Base-by-base conservation (phyloP, 2,797 vertebrate species). In the Trichosurus vulpecula region DNA sequence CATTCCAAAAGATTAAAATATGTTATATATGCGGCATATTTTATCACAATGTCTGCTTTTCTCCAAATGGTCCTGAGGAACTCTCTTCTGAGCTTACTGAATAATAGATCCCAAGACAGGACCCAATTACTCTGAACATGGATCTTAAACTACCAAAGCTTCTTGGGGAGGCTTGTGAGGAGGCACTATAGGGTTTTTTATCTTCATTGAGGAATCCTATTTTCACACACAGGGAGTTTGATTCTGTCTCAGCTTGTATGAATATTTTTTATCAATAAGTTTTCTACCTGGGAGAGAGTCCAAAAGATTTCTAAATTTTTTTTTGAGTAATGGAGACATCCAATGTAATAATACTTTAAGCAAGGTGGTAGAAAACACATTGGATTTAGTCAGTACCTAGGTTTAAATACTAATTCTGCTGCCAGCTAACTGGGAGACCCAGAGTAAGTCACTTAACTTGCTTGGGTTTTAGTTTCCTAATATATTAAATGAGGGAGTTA, bases 81-180 rank as follows among this genome's bases (percentile, higher is more conserved):
- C 16, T 22, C 31, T 55, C 27, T 91, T 94, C 90, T 91, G 11
- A 92, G 55, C 54, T 61, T 56, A 57, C 1, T 58, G 55, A 31
- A 47, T 47, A 31, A 6, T 25, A 6, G 29, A 53, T 93, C 41
- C n/a, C 94, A 94, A 94, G 52, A 51, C 53, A 87, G 81, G 90
- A 58, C 55, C 13, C 25, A 81, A 91, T 94, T 94, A n/a, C 4
- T 87, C 35, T 95, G 30, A 94, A 56, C 52, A 55, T n/a, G 51
- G 47, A 90, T 87, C 29, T 55, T 96, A 56, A 96, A 90, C 52
- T 93, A 93, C 58, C 81, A 74, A 87, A 89, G 30, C 93, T 13
- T 95, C 55, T 41, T 91, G 16, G 30, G 96, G 74, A 11, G 9
- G 22, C 2, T 27, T 87, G 5, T 51, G 25, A 8, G 9, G 25